Conservation (phyloP, 2,113 vertebrate genomes). For the Symphodus melops region DNA sequence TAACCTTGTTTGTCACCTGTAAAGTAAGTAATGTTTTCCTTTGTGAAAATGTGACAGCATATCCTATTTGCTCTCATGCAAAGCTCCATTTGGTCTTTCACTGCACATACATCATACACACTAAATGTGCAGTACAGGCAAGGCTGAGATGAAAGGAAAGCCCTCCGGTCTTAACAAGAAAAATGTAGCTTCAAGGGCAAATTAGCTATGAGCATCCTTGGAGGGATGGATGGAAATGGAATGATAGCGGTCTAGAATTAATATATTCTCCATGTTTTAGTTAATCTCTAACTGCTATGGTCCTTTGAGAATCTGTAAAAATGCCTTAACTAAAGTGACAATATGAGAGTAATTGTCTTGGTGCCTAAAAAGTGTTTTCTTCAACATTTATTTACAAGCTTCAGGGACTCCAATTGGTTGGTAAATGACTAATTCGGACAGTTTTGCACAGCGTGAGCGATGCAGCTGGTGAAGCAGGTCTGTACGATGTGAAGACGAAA, state of each 20-base stretch:
- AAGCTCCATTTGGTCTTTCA: constrained; percentile 63
- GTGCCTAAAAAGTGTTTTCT: constrained; percentile 40
- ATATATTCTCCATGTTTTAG: constrained; percentile 69
- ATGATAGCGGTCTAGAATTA: constrained; percentile 66
- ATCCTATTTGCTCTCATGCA: constrained; percentile 46
- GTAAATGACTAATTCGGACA: constrained; percentile 52
- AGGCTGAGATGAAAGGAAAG: constrained; percentile 75
- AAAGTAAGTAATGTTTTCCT: constrained; percentile 18
- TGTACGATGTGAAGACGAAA: constrained; percentile 71
- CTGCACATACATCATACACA: constrained; percentile 57
- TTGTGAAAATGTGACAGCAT: constrained; percentile 19
- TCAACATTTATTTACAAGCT: constrained; percentile 33
- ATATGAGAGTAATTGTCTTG: constrained; percentile 48
- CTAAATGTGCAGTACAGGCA: constrained; percentile 59
- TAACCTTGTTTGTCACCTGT: background rate
- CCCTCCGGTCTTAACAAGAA: constrained; percentile 75
- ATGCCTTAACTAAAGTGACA: constrained; percentile 47
- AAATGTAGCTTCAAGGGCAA: constrained; percentile 77
- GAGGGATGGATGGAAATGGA: constrained; percentile 69
- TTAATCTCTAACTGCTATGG: constrained; percentile 48
- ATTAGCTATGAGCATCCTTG: constrained; percentile 74
- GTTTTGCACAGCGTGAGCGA: constrained; percentile 49
- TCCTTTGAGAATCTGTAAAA: constrained; percentile 51
- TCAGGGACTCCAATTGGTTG: constrained; percentile 26
- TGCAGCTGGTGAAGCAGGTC: constrained; percentile 31